Conservation (phyloP, 1,140 invertebrate species). For the Diorhabda carinulata region DNA sequence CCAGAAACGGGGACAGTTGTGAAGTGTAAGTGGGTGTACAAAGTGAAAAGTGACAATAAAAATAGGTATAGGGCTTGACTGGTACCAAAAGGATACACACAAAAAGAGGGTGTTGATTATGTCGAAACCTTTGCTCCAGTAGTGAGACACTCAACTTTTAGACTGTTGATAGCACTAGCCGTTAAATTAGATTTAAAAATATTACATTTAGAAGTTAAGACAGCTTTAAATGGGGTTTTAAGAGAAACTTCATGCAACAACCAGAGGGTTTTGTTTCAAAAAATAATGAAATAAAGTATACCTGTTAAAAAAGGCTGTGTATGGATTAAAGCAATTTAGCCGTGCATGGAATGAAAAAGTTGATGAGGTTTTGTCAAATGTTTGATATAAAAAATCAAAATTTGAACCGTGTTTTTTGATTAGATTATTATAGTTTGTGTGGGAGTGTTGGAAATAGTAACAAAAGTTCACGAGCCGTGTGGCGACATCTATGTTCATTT, state of each 20-base stretch:
- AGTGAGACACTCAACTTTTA: slow-evolving; percentile 39
- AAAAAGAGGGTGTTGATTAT: slow-evolving; percentile 39
- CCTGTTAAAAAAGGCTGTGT: no score
- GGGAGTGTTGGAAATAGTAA: no score
- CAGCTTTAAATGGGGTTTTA: slow-evolving; percentile 25
- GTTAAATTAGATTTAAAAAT: slow-evolving; percentile 37
- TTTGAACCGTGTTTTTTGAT: no score
- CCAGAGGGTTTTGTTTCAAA: no score
- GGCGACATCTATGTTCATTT: no score
- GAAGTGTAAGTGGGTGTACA: slow-evolving; percentile 44
- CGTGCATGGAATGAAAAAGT: no score
- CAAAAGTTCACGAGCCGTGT: no score
- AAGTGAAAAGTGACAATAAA: slow-evolving; percentile 34
- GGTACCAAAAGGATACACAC: slow-evolving; percentile 41
- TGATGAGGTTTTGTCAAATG: no score
- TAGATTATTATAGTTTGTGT: no score
- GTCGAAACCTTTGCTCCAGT: slow-evolving; percentile 30
- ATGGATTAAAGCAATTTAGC: no score
- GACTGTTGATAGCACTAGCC: slow-evolving; percentile 43
- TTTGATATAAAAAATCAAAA: no score
- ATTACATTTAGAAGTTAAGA: slow-evolving; percentile 35
- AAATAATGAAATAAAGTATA: no score
- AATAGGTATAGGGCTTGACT: slow-evolving; percentile 36
- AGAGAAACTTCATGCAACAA: slow-evolving; percentile 30
- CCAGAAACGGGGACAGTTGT: slow-evolving; percentile 39